Evolutionary conservation across 2,888 invertebrate species (phyloP).

Genomic region (Smittia aterrima): DNA sequence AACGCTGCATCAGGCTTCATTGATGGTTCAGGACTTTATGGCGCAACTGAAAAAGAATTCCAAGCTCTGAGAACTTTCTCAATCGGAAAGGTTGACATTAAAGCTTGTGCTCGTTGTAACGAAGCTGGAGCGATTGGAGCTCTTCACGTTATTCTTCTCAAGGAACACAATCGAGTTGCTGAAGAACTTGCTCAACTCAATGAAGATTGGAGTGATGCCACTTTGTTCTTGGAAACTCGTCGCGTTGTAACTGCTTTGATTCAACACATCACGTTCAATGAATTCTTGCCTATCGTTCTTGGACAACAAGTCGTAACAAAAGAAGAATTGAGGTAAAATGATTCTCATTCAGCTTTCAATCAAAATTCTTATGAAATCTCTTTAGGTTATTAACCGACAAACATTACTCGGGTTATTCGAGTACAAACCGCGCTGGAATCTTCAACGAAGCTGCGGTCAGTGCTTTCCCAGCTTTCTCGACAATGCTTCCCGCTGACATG

Average conservation of each 20-base stretch:
- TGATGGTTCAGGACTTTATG: slow-evolving; percentile 81
- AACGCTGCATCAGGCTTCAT: slow-evolving; percentile 79
- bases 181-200: slow-evolving; percentile 67
- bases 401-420: slow-evolving; percentile 77
- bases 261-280: slow-evolving; percentile 81
- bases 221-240: slow-evolving; percentile 71
- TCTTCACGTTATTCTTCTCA: slow-evolving; percentile 67
- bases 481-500: slow-evolving; percentile 70
- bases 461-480: slow-evolving; percentile 69
- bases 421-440: slow-evolving; percentile 73
- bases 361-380: slow-evolving; percentile 42
- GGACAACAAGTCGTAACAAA: slow-evolving; percentile 57
- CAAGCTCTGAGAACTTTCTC: slow-evolving; percentile 68
- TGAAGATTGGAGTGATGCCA: slow-evolving; percentile 76
- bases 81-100: slow-evolving; percentile 67
- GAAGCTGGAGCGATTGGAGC: slow-evolving; percentile 67
- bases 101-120: slow-evolving; percentile 64
- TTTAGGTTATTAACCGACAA: slow-evolving; percentile 66
- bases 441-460: slow-evolving; percentile 76
- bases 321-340: slow-evolving; percentile 58
- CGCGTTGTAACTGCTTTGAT: slow-evolving; percentile 74
- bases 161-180: slow-evolving; percentile 79
- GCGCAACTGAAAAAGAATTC: slow-evolving; percentile 69
- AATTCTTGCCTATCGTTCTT: slow-evolving; percentile 74
- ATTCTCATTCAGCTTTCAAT: too few relatives aligned